phyloP scores from a whole-genome alignment of 2,888 invertebrate species.

The Pterostichus madidus region DNA sequence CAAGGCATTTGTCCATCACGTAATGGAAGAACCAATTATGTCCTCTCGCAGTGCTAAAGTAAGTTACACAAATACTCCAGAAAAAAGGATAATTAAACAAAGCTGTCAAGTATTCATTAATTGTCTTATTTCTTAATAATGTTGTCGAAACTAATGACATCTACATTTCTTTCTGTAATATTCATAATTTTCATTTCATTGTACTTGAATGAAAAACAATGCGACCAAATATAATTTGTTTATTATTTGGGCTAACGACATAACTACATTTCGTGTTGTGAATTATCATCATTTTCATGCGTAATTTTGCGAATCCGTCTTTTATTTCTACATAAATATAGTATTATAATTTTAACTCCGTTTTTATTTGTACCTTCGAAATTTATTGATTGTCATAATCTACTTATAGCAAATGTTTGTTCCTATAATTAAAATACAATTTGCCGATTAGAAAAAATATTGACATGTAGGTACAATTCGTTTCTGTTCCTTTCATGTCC shows the following conservation, averaged over 20 bases:
- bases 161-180: no score
- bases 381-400: constrained; percentile 6
- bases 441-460: constrained; percentile 30
- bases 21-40: constrained; percentile 70
- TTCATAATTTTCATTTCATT: no score
- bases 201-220: not conserved
- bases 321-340: no score
- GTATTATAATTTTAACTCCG: no score
- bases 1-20: constrained; percentile 71
- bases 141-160: no score
- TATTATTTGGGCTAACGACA: not conserved
- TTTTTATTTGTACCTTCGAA: constrained; percentile 2
- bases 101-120: no score
- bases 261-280: no score
- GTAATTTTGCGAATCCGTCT: no score
- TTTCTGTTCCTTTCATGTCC: not conserved
- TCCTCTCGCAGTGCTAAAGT: constrained; percentile 72
- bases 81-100: not conserved
- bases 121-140: no score
- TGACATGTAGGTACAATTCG: constrained; percentile 15
- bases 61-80: constrained; percentile 18
- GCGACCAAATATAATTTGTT: not conserved
- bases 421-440: constrained; percentile 37
- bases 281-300: no score
- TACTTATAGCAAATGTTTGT: constrained; percentile 18